Percentiles rank a stretch among this genome's conserved stretches.
phyloP scores from a whole-genome alignment of 2,113 vertebrate species.

The Heptranchias perlo region DNA sequence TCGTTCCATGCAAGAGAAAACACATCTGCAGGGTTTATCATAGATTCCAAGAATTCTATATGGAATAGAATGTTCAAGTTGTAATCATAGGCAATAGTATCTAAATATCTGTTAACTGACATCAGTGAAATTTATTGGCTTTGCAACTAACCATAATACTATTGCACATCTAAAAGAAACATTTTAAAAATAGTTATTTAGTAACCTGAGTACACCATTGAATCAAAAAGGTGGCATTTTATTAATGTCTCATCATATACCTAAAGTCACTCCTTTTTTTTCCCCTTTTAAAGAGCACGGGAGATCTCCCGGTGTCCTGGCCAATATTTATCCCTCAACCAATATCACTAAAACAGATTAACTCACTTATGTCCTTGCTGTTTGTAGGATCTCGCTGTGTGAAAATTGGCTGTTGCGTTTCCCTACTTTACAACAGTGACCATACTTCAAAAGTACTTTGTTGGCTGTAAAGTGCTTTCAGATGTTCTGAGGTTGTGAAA shows the following conservation, averaged over 20 bases:
- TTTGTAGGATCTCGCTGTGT: neutral
- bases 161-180: neutral
- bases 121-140: neutral
- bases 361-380: neutral
- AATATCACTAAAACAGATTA: neutral
- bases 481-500: neutral
- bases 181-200: neutral
- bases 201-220: neutral
- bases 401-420: too few relatives aligned
- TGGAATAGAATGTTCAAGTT: neutral
- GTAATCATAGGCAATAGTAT: neutral
- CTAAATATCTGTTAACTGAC: neutral
- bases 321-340: neutral
- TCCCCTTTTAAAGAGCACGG: neutral
- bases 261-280: neutral
- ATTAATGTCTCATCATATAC: neutral
- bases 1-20: neutral
- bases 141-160: neutral
- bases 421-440: too few relatives aligned
- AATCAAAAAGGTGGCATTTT: neutral
- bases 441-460: too few relatives aligned
- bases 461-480: neutral
- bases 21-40: neutral
- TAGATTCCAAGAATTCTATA: neutral
- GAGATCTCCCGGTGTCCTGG: neutral